Conservation (phyloP, 2,888 invertebrate species). For the Brachyptera putata region DNA sequence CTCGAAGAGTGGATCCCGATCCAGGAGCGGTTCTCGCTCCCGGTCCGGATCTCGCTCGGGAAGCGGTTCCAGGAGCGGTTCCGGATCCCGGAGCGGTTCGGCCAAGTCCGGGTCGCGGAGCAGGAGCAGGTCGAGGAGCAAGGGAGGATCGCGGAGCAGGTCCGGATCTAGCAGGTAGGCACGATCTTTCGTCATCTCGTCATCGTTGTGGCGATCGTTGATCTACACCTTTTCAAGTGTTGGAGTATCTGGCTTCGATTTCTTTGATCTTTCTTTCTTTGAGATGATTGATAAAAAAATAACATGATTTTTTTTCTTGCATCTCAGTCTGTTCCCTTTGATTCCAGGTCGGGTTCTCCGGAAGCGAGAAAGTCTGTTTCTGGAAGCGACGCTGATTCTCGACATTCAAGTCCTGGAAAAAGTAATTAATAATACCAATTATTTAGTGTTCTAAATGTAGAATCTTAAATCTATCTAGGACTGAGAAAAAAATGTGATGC, state of each 20-base stretch:
- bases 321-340: background rate
- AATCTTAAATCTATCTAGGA: background rate
- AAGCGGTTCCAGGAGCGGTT: constrained; percentile 36
- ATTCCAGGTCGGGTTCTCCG: constrained; percentile 48
- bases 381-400: constrained; percentile 49
- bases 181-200: too few species aligned
- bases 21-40: constrained; percentile 50
- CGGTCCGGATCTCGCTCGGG: constrained; percentile 35
- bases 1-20: constrained; percentile 30
- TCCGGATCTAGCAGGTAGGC: constrained; percentile 35
- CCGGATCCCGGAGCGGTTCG: constrained; percentile 35
- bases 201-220: background rate
- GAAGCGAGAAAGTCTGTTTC: constrained; percentile 58
- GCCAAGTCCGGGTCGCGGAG: constrained; percentile 36
- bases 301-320: too few species aligned
- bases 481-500: background rate
- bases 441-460: background rate
- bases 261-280: too few species aligned
- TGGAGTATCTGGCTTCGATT: background rate
- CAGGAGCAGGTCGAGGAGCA: constrained; percentile 37
- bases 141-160: constrained; percentile 41
- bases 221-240: background rate
- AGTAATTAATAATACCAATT: background rate
- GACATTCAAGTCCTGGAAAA: constrained; percentile 22
- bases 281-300: too few species aligned